Base-by-base conservation (phyloP, 2,888 invertebrate species). In the Scrobipalpa costella region DNA sequence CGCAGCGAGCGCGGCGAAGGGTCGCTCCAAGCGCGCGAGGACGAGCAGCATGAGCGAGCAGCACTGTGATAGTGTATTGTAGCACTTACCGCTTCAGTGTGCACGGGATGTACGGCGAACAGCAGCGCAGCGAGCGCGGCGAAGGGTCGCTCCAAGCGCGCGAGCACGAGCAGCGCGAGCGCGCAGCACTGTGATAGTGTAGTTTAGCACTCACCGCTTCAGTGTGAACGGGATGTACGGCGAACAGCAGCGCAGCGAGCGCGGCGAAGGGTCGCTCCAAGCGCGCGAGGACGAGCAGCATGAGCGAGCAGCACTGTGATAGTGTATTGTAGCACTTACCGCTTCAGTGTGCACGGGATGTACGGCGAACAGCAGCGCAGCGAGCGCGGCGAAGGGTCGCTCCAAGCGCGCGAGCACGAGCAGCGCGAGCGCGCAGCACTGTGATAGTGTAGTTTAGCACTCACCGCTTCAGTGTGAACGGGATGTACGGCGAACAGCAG, bases 291-390 rank as follows among this genome's bases (percentile, higher is more conserved):
- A n/a, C n/a, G n/a, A n/a, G n/a, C n/a, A n/a, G n/a, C n/a, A n/a
- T n/a, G n/a, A n/a, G n/a, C n/a, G n/a, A n/a, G n/a, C n/a, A n/a
- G n/a, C n/a, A n/a, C n/a, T n/a, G n/a, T n/a, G n/a, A n/a, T 7
- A 34, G 15, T 47, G 13, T 3, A 15, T 6, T 47, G 1, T 21
- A 50, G 1, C 2, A 94, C 96, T 95, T 83, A 97, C 97, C 81
- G 97, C 97, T 85, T 98, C 97, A 0, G 97, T 96, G 83, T 97
- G 97, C 68, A 98, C 93, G 21, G 98, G 97, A 81, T 98, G 98
- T 3, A 95, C 93, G 3, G 97, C 96, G 79, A 97, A 98, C 72
- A 97, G 88, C 52, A 95, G 83, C 17, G 95, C 95, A 0, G 96
- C 94, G 13, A 95, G 84, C 7, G 95, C 93, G 7, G 96, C 95